These are phyloP conservation scores for Bothrops jararaca DNA, from an alignment of 2,113 vertebrate species.

Conservation along the genomic window DNA sequence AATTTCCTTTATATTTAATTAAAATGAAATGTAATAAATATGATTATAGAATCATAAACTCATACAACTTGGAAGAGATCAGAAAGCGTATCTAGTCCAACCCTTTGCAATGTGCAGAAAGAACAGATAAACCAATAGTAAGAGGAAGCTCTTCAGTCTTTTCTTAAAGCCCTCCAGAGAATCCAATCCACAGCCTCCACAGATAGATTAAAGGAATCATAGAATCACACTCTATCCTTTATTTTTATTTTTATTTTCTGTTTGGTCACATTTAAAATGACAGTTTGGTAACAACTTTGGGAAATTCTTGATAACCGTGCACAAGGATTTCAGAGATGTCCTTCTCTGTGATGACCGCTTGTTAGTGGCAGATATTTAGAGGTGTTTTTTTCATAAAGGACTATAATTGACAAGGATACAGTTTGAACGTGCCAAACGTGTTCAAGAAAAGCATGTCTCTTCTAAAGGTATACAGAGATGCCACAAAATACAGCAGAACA, in stretches of 20 bases:
- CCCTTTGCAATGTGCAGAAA: neutral
- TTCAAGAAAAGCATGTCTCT: neutral
- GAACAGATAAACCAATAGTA: neutral
- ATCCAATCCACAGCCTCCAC: neutral
- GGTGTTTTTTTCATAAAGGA: neutral
- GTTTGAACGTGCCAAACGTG: neutral
- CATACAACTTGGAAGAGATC: neutral
- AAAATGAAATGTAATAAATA: neutral
- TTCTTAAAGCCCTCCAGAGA: neutral
- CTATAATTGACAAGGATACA: neutral
- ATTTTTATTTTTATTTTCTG: neutral
- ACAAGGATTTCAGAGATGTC: neutral
- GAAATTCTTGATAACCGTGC: neutral
- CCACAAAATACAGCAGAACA: neutral
- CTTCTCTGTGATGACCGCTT: neutral
- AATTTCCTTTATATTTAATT: neutral
- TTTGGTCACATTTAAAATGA: neutral
- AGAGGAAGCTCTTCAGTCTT: neutral
- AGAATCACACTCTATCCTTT: neutral
- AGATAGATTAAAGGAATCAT: neutral
- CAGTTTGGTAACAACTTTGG: neutral
- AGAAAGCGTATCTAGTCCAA: neutral
- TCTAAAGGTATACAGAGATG: neutral
- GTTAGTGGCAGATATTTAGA: neutral
- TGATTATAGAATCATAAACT: neutral